These are phyloP conservation scores for Odontocolon sp. DNA, from an alignment of 2,888 invertebrate genomes.

Conservation along the genomic window DNA sequence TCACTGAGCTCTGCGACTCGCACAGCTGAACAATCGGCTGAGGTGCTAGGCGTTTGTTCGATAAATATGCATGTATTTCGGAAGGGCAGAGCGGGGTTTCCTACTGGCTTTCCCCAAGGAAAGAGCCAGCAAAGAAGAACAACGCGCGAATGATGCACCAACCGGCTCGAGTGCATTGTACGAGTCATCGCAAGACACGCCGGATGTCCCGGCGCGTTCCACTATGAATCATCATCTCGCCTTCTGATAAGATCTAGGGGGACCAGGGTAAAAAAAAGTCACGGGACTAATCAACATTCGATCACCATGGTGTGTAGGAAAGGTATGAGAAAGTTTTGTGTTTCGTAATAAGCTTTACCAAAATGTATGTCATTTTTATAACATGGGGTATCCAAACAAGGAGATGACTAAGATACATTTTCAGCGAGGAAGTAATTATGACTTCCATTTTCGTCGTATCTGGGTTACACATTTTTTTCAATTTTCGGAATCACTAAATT, in stretches of 20 bases:
- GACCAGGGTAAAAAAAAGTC: neutral
- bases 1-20: slow-evolving; percentile 19
- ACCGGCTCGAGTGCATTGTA: slow-evolving; percentile 6
- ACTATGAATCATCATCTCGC: slow-evolving; percentile 3
- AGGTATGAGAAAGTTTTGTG: neutral
- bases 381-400: too few species aligned
- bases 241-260: neutral
- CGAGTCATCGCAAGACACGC: slow-evolving; percentile 47
- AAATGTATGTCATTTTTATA: neutral
- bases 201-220: neutral
- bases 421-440: too few species aligned
- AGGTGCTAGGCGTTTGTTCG: slow-evolving; percentile 13
- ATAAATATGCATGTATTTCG: slow-evolving; percentile 57
- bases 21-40: slow-evolving; percentile 14
- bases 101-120: neutral
- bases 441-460: too few species aligned
- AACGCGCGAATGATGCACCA: neutral
- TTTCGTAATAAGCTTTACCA: neutral
- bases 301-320: neutral
- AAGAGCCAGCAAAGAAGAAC: neutral
- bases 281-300: neutral
- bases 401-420: too few species aligned
- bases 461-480: too few species aligned
- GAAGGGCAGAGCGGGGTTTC: slow-evolving; percentile 16
- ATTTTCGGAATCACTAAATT: too few species aligned